Conservation (phyloP, 2,888 invertebrate species). For the Xanthia icteritia region DNA sequence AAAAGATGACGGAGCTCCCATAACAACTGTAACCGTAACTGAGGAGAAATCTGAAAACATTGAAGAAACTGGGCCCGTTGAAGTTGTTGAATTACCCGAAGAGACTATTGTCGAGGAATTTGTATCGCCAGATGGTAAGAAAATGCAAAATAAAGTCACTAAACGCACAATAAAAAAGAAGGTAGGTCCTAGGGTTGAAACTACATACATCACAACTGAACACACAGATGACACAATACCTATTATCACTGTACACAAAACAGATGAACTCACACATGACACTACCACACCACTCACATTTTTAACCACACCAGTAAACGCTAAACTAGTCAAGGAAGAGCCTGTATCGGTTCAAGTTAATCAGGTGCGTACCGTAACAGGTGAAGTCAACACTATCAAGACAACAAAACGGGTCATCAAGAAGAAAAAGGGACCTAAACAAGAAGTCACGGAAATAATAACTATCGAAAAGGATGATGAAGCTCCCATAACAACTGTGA, state of each 20-base stretch:
- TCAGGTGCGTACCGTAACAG: slow-evolving; percentile 56
- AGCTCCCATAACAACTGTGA: slow-evolving; percentile 17
- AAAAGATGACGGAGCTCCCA: slow-evolving; percentile 36
- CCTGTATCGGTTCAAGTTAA: slow-evolving; percentile 56
- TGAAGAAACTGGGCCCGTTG: neutral
- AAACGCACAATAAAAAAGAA: slow-evolving; percentile 48
- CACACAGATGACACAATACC: slow-evolving; percentile 25
- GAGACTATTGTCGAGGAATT: slow-evolving; percentile 29
- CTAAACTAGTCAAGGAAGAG: slow-evolving; percentile 52
- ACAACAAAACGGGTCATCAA: slow-evolving; percentile 69
- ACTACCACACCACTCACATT: slow-evolving; percentile 18
- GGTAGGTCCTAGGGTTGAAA: slow-evolving; percentile 44
- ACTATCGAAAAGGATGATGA: slow-evolving; percentile 41
- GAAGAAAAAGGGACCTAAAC: slow-evolving; percentile 31
- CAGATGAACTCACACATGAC: slow-evolving; percentile 26
- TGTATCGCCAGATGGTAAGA: slow-evolving; percentile 38
- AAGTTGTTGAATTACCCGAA: slow-evolving; percentile 42
- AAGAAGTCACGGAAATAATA: slow-evolving; percentile 39
- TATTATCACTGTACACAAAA: slow-evolving; percentile 17
- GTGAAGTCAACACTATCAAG: slow-evolving; percentile 71
- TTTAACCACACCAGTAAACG: slow-evolving; percentile 5
- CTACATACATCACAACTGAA: slow-evolving; percentile 36
- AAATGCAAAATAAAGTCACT: slow-evolving; percentile 47
- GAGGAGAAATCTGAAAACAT: slow-evolving; percentile 14
- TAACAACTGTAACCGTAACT: slow-evolving; percentile 6